Evolutionary conservation across 2,888 invertebrate species (phyloP).

Genomic region (Pyrochroa serraticornis): DNA sequence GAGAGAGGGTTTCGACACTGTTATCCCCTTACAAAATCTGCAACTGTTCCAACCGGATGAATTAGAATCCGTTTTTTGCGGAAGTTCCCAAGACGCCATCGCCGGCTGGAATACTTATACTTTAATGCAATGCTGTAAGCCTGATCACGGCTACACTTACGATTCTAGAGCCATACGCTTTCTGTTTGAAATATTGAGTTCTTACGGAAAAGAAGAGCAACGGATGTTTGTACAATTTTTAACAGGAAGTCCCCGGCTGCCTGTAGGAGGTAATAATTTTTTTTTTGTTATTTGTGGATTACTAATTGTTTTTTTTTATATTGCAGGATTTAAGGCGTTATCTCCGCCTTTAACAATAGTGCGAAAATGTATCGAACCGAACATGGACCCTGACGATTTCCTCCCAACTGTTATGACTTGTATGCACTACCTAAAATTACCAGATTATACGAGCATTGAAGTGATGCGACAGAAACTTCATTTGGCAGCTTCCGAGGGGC

Average conservation of each 20-base stretch:
- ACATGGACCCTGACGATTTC: conserved; percentile 94
- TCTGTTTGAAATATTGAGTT: conserved; percentile 89
- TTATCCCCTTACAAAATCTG: conserved; percentile 88
- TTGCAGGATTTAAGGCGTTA: conserved; percentile 85
- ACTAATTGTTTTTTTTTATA: conserved; percentile 15
- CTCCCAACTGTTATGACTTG: conserved; percentile 99
- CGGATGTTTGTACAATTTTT: conserved; percentile 97
- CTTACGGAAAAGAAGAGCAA: conserved; percentile 88
- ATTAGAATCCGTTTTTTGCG: conserved; percentile 87
- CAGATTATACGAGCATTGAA: conserved; percentile 93
- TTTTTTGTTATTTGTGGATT: too few species aligned
- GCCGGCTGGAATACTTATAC: conserved; percentile 84
- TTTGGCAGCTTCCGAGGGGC: conserved; percentile 93
- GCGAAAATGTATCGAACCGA: conserved; percentile 90
- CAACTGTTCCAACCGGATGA: conserved; percentile 97
- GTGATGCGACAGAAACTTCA: conserved; percentile 93
- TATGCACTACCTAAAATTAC: conserved; percentile 99
- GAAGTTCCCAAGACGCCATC: conserved; percentile 68
- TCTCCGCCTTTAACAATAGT: conserved; percentile 97
- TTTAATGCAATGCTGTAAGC: conserved; percentile 91
- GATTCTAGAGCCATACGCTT: conserved; percentile 94
- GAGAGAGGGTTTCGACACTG: conserved; percentile 95
- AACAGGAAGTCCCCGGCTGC: conserved; percentile 96
- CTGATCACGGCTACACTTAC: conserved; percentile 97
- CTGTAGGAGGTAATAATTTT: conserved; percentile 98